Base-by-base conservation (phyloP, 2,888 invertebrate genomes). In the Salticus scenicus region DNA sequence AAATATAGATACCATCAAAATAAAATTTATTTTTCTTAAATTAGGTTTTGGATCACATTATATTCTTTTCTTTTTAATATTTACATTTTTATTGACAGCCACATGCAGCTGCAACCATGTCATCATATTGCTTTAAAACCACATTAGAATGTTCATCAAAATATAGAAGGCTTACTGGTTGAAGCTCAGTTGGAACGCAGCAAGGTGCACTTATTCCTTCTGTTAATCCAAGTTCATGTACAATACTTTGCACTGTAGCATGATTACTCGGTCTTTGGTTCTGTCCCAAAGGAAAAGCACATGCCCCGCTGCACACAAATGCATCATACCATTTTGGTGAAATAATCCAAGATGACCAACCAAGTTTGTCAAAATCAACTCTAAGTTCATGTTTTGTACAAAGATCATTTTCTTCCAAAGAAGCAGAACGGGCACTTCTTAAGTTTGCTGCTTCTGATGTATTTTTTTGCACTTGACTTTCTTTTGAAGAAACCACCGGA, bases 31-130 rank as follows among this genome's bases (percentile, higher is more conserved):
- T n/a, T n/a, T n/a, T n/a, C n/a, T n/a, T n/a, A n/a, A n/a, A n/a
- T n/a, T n/a, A n/a, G n/a, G n/a, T n/a, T n/a, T n/a, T n/a, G n/a
- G n/a, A n/a, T n/a, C n/a, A n/a, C n/a, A n/a, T n/a, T n/a, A n/a
- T n/a, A n/a, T n/a, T n/a, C n/a, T n/a, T n/a, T n/a, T n/a, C n/a
- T n/a, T n/a, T n/a, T n/a, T n/a, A n/a, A n/a, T n/a, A n/a, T n/a
- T n/a, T 66, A 14, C n/a, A n/a, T 67, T 7, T 33, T 67, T 91
- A 94, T 89, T 92, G 92, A 89, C 94, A 94, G 1, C 93, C 94
- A 90, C 94, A 94, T 88, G 92, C 92, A n/a, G 93, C 92, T 0
- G 93, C 94, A 17, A 94, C 92, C 94, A 94, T 94, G 87, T 94
- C 93, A 74, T 93, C 92, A 89, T 94, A 94, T 88, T 92, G 93